Evolutionary conservation across 2,113 vertebrate species (phyloP), one percentile per base, ranked within the genome.

Genomic region (Syrrhaptes paradoxus): DNA sequence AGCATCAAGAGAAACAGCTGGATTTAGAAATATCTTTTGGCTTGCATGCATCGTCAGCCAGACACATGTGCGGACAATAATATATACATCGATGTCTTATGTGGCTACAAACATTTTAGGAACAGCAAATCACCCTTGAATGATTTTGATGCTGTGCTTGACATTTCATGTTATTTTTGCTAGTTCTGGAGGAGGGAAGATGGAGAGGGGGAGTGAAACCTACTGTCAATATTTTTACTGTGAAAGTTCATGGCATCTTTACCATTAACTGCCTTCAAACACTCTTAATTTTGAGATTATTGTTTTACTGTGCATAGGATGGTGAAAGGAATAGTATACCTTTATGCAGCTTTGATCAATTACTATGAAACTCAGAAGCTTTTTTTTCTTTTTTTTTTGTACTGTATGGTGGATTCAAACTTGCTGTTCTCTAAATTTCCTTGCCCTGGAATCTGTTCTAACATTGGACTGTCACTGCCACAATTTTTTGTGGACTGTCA

Each of bases 161-260:
- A 51, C 79, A 84, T 86, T 77, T 79, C 43, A 17, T 74, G 59
- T 86, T 96, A 96, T 95, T 95, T 95, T 90, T 93, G 67, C 34
- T 74, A 63, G 29, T 84, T 94, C 59, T 90, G 93, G 67, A 86
- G 75, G 90, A 88, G 38, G 57, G n/a, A 71, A 77, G 58, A 80
- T 74, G 58, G 43, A 76, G 82, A 94, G 72, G 26, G 63, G 90
- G 92, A 92, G 87, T 84, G 67, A 96, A 96, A 94, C 46, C 67
- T 96, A 88, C 93, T 97, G 94, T 66, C 85, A 88, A 11, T 88
- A 90, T 84, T 88, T 85, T 85, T 93, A 63, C 75, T 92, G 22
- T 78, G 87, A 90, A 91, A 24, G 55, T 74, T 87, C 2, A 0
- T 77, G 63, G 18, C 72, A 63, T 80, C 72, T 66, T 94, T 74